Evolutionary conservation across 2,888 invertebrate species (phyloP).

Genomic region (Parnassius mnemosyne): DNA sequence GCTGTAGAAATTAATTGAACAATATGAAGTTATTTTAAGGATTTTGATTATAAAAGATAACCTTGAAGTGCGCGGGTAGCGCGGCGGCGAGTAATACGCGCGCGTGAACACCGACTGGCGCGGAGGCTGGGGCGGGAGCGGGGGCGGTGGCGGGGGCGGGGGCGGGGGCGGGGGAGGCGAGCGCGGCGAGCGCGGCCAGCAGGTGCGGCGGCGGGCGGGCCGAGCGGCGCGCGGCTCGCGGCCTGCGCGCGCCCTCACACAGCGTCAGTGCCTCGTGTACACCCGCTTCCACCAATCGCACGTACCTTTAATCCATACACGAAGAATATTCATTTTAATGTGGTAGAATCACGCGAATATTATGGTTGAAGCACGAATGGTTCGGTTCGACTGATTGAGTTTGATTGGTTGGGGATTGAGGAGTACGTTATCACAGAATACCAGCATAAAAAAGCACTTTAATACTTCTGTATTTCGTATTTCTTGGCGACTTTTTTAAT

Average conservation of each 20-base stretch:
- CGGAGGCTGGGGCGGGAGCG: conserved; percentile 73
- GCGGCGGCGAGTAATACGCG: conserved; percentile 66
- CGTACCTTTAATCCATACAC: conserved; percentile 83
- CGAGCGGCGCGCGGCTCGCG: conserved; percentile 75
- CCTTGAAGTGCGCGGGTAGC: conserved; percentile 45
- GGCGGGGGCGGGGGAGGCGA: conserved; percentile 75
- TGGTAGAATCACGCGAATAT: too few relatives aligned
- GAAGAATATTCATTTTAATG: neutral
- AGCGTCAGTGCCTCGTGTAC: conserved; percentile 93
- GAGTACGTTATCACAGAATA: too few relatives aligned
- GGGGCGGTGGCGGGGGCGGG: conserved; percentile 84
- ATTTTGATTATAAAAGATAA: conserved; percentile 15
- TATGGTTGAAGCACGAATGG: too few relatives aligned
- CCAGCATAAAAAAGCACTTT: too few relatives aligned
- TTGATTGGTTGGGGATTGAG: too few relatives aligned
- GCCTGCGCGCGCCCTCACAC: conserved; percentile 69
- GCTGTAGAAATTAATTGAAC: too few relatives aligned
- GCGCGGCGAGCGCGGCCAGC: conserved; percentile 88
- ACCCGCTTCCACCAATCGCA: conserved; percentile 92
- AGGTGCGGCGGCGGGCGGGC: conserved; percentile 90
- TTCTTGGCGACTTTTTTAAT: too few relatives aligned
- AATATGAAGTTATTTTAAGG: neutral
- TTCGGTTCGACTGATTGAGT: too few relatives aligned
- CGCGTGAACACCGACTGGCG: conserved; percentile 81
- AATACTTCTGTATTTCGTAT: too few relatives aligned